Conservation (phyloP, 2,797 vertebrate species). For the Channallabes apus region DNA sequence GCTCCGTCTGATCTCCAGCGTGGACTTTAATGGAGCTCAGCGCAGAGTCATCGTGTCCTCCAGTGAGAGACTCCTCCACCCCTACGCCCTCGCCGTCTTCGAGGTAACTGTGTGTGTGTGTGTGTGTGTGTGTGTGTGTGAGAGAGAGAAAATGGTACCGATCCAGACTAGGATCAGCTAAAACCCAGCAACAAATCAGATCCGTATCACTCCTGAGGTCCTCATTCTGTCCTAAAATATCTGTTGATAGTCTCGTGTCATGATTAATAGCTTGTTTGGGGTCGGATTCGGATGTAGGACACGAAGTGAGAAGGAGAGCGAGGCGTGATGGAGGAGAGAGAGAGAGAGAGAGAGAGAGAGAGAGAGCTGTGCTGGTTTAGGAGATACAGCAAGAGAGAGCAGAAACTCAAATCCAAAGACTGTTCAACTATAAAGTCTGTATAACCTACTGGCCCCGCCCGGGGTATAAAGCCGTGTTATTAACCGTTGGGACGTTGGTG, state of each 20-base stretch:
- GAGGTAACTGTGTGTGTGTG: slow-evolving; percentile 76
- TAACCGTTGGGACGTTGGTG: too few relatives aligned
- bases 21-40: slow-evolving; percentile 90
- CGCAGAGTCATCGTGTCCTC: slow-evolving; percentile 89
- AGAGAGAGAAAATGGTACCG: neutral
- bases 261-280: neutral
- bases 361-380: too few relatives aligned
- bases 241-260: neutral
- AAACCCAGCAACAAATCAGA: neutral
- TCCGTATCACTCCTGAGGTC: neutral
- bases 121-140: slow-evolving; percentile 1
- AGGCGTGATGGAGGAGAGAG: too few relatives aligned
- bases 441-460: too few relatives aligned
- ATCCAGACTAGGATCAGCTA: neutral
- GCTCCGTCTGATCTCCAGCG: slow-evolving; percentile 89
- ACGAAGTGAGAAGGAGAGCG: too few relatives aligned
- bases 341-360: too few relatives aligned
- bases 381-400: too few relatives aligned
- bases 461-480: too few relatives aligned
- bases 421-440: too few relatives aligned
- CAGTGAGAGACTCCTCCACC: slow-evolving; percentile 85
- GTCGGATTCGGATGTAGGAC: too few relatives aligned
- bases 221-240: neutral
- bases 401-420: too few relatives aligned
- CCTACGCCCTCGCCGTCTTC: slow-evolving; percentile 93